phyloP scores from a whole-genome alignment of 2,113 vertebrate genomes.

The Cottus gobio region DNA sequence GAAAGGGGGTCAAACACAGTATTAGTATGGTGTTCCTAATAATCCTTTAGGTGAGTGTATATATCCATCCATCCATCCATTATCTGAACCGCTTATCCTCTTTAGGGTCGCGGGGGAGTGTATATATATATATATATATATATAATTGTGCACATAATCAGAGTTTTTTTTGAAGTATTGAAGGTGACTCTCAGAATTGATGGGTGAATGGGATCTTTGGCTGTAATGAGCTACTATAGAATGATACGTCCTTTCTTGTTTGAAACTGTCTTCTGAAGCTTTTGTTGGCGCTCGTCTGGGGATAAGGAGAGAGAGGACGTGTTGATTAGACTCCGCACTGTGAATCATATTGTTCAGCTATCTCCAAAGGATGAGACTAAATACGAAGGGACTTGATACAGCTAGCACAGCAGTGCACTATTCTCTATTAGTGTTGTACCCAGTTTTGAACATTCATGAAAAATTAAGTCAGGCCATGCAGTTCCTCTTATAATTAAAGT shows the following conservation, averaged over 20 bases:
- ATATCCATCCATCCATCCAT: too few relatives aligned
- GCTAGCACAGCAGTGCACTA: background rate
- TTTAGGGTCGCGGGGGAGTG: too few relatives aligned
- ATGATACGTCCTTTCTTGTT: constrained; percentile 70
- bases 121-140: too few relatives aligned
- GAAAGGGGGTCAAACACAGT: too few relatives aligned
- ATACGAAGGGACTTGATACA: constrained; percentile 40
- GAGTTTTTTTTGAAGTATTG: constrained; percentile 63
- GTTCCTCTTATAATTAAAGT: constrained; percentile 41
- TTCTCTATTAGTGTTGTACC: constrained; percentile 13
- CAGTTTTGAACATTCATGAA: constrained; percentile 34
- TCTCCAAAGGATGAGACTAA: constrained; percentile 37
- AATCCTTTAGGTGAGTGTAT: too few relatives aligned
- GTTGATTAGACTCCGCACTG: constrained; percentile 49
- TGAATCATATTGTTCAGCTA: constrained; percentile 39
- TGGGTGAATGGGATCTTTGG: constrained; percentile 73
- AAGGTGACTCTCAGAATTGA: constrained; percentile 74
- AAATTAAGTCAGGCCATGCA: constrained; percentile 20
- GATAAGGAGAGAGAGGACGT: constrained; percentile 26
- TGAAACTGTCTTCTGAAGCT: constrained; percentile 59
- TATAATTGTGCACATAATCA: constrained; percentile 44
- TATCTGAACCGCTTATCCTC: too few relatives aligned
- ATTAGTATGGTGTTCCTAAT: too few relatives aligned
- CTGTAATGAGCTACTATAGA: constrained; percentile 64
- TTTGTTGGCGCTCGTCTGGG: constrained; percentile 54